Evolutionary conservation across 2,113 vertebrate species (phyloP).

Genomic region (Ameiurus melas): DNA sequence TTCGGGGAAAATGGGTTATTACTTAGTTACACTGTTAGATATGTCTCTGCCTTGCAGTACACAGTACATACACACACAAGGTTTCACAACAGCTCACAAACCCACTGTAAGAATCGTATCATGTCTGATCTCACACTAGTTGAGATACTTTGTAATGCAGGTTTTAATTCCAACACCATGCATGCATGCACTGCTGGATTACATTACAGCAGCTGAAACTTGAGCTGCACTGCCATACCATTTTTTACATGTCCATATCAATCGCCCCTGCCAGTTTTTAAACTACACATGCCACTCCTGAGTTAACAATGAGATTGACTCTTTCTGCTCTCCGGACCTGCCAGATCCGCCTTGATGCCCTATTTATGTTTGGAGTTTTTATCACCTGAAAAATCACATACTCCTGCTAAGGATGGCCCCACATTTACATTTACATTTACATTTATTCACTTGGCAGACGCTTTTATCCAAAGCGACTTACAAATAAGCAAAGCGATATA

Average conservation of each 20-base stretch:
- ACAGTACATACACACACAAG: no score
- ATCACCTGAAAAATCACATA: neutral
- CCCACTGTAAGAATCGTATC: no score
- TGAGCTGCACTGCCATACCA: neutral
- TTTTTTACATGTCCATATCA: neutral
- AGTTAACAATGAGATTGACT: neutral
- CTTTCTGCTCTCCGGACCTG: neutral
- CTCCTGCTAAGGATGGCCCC: no score
- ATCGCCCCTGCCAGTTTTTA: neutral
- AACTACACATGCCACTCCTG: neutral
- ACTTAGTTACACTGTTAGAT: neutral
- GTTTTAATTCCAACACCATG: neutral
- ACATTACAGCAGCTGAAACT: no score
- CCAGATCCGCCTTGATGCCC: neutral
- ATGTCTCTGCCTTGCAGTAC: no score
- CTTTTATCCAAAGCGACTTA: no score
- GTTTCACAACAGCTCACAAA: no score
- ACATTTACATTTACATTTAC: no score
- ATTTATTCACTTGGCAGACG: no score
- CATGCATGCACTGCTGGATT: no score
- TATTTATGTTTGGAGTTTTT: neutral
- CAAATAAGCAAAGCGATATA: no score
- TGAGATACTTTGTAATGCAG: neutral
- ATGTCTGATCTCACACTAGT: no score
- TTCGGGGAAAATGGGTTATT: neutral